Conservation (phyloP, 2,113 vertebrate genomes). For the Oryzias melastigma region DNA sequence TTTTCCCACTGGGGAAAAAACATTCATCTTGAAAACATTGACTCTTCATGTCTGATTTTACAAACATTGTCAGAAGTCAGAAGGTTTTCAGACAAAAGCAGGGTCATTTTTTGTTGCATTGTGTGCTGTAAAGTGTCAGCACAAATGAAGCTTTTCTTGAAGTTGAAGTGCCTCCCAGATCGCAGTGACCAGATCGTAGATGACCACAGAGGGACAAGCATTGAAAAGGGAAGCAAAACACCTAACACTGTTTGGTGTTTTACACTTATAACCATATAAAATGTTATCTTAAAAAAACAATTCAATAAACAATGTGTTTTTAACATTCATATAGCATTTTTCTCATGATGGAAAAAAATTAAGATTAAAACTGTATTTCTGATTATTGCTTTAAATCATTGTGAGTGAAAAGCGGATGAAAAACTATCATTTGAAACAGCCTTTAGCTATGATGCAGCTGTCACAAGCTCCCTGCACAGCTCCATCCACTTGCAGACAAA, state of each 20-base stretch:
- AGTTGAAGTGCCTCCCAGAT: slow-evolving; percentile 45
- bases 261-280: slow-evolving; percentile 23
- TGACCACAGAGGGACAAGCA: slow-evolving; percentile 41
- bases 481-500: too few species aligned
- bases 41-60: slow-evolving; percentile 8
- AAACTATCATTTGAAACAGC: too few species aligned
- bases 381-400: too few species aligned
- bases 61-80: neutral
- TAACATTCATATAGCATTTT: too few species aligned
- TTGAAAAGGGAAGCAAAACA: slow-evolving; percentile 30
- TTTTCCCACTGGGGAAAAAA: neutral
- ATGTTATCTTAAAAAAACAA: too few species aligned
- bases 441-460: too few species aligned
- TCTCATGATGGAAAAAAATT: too few species aligned
- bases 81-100: slow-evolving; percentile 11
- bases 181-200: slow-evolving; percentile 54
- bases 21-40: slow-evolving; percentile 2
- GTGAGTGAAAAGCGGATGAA: too few species aligned
- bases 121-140: slow-evolving; percentile 37
- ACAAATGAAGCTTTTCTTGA: slow-evolving; percentile 54
- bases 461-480: too few species aligned
- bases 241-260: slow-evolving; percentile 37
- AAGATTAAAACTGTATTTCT: too few species aligned
- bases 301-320: too few species aligned
- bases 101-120: slow-evolving; percentile 10